Evolutionary conservation across 2,797 vertebrate species (phyloP).

Genomic region (Phaenicophaeus curvirostris): DNA sequence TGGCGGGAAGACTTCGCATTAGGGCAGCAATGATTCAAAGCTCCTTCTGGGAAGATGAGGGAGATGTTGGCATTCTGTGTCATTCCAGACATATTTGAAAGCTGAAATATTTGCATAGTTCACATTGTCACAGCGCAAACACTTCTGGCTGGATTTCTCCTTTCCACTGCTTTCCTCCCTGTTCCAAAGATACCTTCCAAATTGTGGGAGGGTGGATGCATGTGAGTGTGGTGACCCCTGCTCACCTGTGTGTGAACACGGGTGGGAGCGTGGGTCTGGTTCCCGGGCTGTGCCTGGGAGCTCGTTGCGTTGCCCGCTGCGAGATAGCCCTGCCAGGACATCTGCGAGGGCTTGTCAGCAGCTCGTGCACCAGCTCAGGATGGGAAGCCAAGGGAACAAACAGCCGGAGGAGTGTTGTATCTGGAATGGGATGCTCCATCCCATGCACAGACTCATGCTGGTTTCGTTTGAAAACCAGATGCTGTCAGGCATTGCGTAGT

Average conservation of each 20-base stretch:
- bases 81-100: slow-evolving; percentile 62
- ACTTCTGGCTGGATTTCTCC: slow-evolving; percentile 22
- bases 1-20: neutral
- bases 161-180: neutral
- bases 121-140: slow-evolving; percentile 16
- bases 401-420: neutral
- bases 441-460: neutral
- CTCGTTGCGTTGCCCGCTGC: accelerated
- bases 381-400: neutral
- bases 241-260: accelerated
- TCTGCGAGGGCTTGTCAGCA: neutral
- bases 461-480: neutral
- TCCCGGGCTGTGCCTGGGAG: neutral
- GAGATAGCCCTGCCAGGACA: neutral
- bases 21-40: slow-evolving; percentile 51
- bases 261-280: accelerated
- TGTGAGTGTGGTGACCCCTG: neutral
- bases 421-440: neutral
- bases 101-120: slow-evolving; percentile 66
- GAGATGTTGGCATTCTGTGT: slow-evolving; percentile 47
- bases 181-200: neutral
- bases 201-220: neutral
- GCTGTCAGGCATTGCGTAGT: accelerated
- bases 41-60: slow-evolving; percentile 65
- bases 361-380: neutral